Conservation (phyloP, 2,888 invertebrate species). For the Adineta ricciae region DNA sequence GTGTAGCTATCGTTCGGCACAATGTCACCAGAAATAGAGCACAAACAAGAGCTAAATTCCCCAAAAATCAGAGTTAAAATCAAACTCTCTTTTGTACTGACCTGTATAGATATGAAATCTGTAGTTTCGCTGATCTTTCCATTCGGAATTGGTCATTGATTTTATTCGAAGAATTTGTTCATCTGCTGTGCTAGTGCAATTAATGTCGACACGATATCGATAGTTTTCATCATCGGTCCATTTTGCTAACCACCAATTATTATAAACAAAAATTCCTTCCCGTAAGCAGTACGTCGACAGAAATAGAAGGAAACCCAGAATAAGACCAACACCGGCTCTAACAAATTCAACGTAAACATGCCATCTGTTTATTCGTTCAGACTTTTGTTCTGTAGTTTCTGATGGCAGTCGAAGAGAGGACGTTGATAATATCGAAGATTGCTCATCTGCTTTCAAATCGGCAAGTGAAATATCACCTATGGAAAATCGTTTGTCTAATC, state of each 20-base stretch:
- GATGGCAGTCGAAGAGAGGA: too few species aligned
- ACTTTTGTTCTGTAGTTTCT: not conserved
- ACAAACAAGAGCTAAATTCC: too few species aligned
- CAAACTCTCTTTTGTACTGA: not conserved
- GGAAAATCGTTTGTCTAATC: not conserved
- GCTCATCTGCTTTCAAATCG: not conserved
- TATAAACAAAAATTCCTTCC: conserved; percentile 58
- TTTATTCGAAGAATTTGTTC: conserved; percentile 36
- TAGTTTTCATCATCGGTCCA: conserved; percentile 53
- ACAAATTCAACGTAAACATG: conserved; percentile 63
- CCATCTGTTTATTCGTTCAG: conserved; percentile 55
- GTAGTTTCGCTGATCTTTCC: not conserved
- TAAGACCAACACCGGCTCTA: conserved; percentile 59
- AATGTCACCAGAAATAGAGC: not conserved
- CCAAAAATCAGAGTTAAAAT: not conserved
- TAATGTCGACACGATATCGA: not conserved
- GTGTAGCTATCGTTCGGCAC: not conserved
- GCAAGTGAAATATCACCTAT: not conserved
- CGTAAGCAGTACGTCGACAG: conserved; percentile 60
- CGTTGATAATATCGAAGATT: not conserved
- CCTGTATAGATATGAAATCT: not conserved
- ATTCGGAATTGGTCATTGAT: not conserved
- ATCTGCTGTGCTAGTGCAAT: not conserved
- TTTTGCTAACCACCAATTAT: conserved; percentile 67
- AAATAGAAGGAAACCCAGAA: conserved; percentile 54